Evolutionary conservation across 1,140 invertebrate genomes (phyloP), one percentile per base, ranked within the genome.

Genomic region (Rhagoletis zephyria): DNA sequence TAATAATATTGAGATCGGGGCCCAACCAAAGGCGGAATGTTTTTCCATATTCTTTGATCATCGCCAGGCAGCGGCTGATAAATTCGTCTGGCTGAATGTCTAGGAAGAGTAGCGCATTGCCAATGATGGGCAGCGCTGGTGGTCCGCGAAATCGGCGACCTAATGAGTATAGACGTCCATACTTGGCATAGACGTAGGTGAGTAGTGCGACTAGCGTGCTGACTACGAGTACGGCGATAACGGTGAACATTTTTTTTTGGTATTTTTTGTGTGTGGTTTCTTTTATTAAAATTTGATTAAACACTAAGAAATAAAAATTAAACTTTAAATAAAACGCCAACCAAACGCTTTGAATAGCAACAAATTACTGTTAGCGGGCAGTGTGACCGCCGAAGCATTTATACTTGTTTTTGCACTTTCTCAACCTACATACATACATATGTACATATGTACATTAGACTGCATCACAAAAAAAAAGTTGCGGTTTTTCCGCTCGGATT

Each of bases 21-120:
- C 90, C 90, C 42, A 92, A 74, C 77, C 90, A 91, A 1, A 92
- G 61, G 30, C 89, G 89, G 5, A 81, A 6, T 1, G 87, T 86
- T 7, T 42, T 64, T 10, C 87, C 87, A 59, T 87, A 87, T 19
- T 19, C 81, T 0, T 81, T 7, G n/a, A 86, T 1, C n/a, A 88
- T 81, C 10, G n/a, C 77, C 67, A n/a, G 10, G 30, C 0, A 88
- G n/a, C 63, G 59, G 14, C 40, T 48, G 14, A 56, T 42, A 85
- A 88, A 74, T 86, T 90, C 85, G 16, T 91, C 89, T 1, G 91
- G 90, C 40, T 88, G 81, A 86, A 88, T 89, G 63, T 89, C 81
- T 19, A 93, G 92, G 74, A 91, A 89, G 86, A 91, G 90, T 3
- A n/a, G n/a, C n/a, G 86, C 92, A 89, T 93, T 91, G 0, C 92